Base-by-base conservation (phyloP, 2,113 vertebrate species). In the Coreoperca whiteheadi region DNA sequence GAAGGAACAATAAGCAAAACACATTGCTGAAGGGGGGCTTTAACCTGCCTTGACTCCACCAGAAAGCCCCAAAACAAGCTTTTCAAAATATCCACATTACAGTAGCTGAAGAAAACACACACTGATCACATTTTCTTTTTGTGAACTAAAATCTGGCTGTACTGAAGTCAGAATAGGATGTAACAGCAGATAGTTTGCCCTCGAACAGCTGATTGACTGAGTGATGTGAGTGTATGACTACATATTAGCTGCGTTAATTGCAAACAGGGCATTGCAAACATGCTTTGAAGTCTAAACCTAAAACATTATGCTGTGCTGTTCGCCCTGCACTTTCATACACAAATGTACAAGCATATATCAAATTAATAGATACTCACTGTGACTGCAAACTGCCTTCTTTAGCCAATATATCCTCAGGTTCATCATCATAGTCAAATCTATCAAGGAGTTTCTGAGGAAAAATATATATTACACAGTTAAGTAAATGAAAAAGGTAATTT, bases 391-490 rank as follows among this genome's bases (percentile, higher is more conserved):
- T 96, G 90, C 76, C 96, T 94, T 94, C 97, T 96, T 70, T 94
- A 64, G 28, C 95, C 94, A 83, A 96, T 94, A 89, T 78, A 76
- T 97, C 96, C 79, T 98, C 97, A 34, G 97, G 97, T 82, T 99
- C 98, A 91, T 99, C 98, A 68, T 99, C 98, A 23, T 99, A 99
- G 85, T 99, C 98, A 93, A 99, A 99, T 64, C 97, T 95, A 88
- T 98, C 97, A 41, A 98, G 96, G 30, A 99, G 95, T 94, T 97
- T 97, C 97, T 99, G 85, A 12, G 20, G 93, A 81, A 79, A 70
- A 3, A 68, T 1, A n/a, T 2, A 28, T 0, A 60, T 48, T 43
- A 39, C 2, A 78, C 7, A 70, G 4, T 65, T 4, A 34, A n/a
- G 7, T 73, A n/a, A 77, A 65, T 46, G 5, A 74, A 16, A 25